A percentile compares a stretch with the other conserved stretches of the same genome.
These are phyloP conservation scores for Perca flavescens DNA, from an alignment of 2,113 vertebrate species.

Conservation along the genomic window DNA sequence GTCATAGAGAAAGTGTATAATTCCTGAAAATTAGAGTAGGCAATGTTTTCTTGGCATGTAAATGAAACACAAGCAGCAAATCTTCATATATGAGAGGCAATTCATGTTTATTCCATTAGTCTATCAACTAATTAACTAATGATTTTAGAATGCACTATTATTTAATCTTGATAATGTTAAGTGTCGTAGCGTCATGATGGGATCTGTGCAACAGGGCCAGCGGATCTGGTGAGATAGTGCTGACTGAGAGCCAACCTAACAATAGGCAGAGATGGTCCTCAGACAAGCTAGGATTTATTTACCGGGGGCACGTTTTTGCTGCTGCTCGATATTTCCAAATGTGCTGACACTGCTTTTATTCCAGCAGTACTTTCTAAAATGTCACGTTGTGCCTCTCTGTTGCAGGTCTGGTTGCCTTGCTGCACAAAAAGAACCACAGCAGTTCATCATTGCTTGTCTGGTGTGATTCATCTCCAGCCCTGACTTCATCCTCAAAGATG, in stretches of 20 bases:
- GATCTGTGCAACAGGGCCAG: neutral
- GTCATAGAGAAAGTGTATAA: neutral
- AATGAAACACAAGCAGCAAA: neutral
- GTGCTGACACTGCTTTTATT: conserved; percentile 16
- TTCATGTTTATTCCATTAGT: neutral
- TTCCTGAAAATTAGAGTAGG: neutral
- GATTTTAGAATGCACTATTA: neutral
- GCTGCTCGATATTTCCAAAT: conserved; percentile 17
- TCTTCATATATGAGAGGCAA: neutral
- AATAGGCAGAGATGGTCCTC: conserved; percentile 41
- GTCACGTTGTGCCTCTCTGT: conserved; percentile 37
- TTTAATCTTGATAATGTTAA: neutral
- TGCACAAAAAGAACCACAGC: conserved; percentile 2
- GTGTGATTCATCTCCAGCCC: neutral
- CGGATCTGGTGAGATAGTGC: conserved; percentile 5
- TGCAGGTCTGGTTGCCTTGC: conserved; percentile 46
- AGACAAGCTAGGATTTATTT: conserved; percentile 47
- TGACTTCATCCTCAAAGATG: conserved; percentile 82
- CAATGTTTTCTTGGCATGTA: neutral
- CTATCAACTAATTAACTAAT: neutral
- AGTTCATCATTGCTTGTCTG: neutral
- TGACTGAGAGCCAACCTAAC: conserved; percentile 47
- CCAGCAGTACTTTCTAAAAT: conserved; percentile 27
- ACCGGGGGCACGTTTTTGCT: conserved; percentile 25
- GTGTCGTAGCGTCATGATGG: neutral